Evolutionary conservation across 2,888 invertebrate species (phyloP).

Genomic region (Stenodera caucasica): DNA sequence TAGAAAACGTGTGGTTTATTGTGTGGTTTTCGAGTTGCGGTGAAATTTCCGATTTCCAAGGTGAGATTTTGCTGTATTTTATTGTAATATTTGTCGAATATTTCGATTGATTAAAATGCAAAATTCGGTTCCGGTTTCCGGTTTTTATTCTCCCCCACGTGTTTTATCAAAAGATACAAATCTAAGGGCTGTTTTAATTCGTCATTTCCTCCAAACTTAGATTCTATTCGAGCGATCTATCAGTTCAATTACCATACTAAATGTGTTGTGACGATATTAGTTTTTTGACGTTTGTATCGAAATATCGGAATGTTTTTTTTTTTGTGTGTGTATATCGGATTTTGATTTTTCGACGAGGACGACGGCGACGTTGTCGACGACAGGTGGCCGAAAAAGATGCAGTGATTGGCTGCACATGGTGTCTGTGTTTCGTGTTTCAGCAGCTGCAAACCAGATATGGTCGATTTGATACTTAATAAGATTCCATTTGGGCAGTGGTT

Average conservation of each 20-base stretch:
- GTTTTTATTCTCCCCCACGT: neutral
- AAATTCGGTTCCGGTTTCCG: neutral
- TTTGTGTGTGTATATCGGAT: neutral
- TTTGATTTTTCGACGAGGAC: neutral
- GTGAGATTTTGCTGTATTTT: too few relatives aligned
- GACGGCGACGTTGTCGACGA: slow-evolving; percentile 21
- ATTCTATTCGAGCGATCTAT: neutral
- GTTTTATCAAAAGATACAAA: neutral
- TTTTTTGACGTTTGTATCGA: neutral
- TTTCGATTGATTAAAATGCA: too few relatives aligned
- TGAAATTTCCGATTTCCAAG: too few relatives aligned
- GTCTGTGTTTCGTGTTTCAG: slow-evolving; percentile 20
- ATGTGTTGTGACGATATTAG: slow-evolving; percentile 5
- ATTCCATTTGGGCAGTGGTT: slow-evolving; percentile 25
- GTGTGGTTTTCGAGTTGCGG: too few relatives aligned
- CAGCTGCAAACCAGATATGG: slow-evolving; percentile 26
- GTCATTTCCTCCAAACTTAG: neutral
- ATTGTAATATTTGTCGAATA: too few relatives aligned
- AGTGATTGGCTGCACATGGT: slow-evolving; percentile 46
- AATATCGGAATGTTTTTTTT: neutral
- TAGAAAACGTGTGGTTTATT: too few relatives aligned
- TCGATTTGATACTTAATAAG: slow-evolving; percentile 13
- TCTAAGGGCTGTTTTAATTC: neutral
- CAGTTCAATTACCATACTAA: slow-evolving; percentile 6
- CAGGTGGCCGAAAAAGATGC: slow-evolving; percentile 41